Conservation (phyloP, 92 coral and sea anemone species). For the Anthopleura xanthogrammica region DNA sequence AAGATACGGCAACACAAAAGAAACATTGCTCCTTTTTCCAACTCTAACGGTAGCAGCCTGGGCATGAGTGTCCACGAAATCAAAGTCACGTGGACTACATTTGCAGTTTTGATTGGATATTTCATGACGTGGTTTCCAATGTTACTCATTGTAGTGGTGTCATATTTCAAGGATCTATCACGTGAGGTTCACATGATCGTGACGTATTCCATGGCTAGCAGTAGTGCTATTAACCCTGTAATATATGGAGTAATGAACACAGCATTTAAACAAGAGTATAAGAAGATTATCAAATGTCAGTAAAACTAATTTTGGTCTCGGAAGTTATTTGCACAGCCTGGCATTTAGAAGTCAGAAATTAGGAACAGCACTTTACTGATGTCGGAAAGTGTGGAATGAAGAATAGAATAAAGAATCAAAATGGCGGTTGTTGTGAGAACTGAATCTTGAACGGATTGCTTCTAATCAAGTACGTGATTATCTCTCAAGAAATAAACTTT, state of each 20-base stretch:
- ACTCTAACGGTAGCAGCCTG: neutral
- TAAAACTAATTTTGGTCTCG: neutral
- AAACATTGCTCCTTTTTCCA: neutral
- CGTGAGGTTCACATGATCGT: conserved; percentile 8
- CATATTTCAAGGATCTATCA: neutral
- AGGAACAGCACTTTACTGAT: no score
- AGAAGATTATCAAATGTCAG: neutral
- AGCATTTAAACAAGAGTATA: conserved; percentile 7
- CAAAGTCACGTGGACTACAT: conserved; percentile 32
- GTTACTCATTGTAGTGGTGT: neutral
- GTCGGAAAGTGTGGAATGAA: no score
- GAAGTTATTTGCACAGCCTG: no score
- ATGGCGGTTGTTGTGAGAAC: no score
- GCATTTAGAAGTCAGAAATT: no score
- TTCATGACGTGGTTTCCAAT: conserved; percentile 11
- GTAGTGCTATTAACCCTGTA: conserved; percentile 28
- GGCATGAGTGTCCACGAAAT: conserved; percentile 23
- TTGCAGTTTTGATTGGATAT: conserved; percentile 32
- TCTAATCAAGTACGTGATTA: no score
- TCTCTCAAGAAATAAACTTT: no score
- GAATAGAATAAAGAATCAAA: no score
- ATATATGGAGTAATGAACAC: conserved; percentile 21
- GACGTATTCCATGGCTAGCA: neutral
- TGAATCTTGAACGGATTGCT: no score
- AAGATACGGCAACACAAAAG: conserved; percentile 38